Evolutionary conservation across 1,140 invertebrate species (phyloP).

Genomic region (Mamestra configurata): DNA sequence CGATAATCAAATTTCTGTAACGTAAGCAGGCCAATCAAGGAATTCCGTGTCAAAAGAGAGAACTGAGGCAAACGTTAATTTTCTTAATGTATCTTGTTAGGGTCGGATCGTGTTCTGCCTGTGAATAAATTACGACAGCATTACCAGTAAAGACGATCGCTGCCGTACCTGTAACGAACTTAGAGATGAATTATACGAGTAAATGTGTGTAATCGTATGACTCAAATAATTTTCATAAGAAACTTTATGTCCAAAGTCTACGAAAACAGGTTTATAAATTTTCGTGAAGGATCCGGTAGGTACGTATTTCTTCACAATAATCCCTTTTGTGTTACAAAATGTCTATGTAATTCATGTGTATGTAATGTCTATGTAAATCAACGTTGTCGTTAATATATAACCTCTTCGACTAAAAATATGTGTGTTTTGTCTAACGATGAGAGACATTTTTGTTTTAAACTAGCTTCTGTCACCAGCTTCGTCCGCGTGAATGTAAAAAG

Average conservation of each 20-base stretch:
- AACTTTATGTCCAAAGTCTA: not conserved
- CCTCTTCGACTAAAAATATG: not conserved
- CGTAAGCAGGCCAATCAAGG: conserved; percentile 79
- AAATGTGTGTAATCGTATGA: conserved; percentile 11
- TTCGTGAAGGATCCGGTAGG: too few species aligned
- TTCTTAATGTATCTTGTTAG: conserved; percentile 83
- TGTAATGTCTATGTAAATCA: not conserved
- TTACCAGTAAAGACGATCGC: conserved; percentile 67
- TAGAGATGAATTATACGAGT: conserved; percentile 55
- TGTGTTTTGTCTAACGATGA: too few species aligned
- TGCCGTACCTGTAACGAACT: conserved; percentile 66
- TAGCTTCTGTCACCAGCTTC: too few species aligned
- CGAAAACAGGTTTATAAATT: too few species aligned
- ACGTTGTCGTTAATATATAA: not conserved
- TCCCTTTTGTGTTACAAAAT: not conserved
- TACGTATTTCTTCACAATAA: not conserved
- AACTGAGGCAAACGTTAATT: conserved; percentile 76
- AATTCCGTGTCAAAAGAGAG: conserved; percentile 73
- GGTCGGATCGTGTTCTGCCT: conserved; percentile 65
- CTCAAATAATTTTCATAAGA: not conserved
- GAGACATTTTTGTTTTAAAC: too few species aligned
- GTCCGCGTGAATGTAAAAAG: too few species aligned
- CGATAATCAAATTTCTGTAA: conserved; percentile 74
- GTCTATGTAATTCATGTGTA: not conserved
- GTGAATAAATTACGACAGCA: conserved; percentile 74